Percentiles rank a stretch among this genome's conserved stretches.
These are phyloP conservation scores for Agrochola lychnidis DNA, from an alignment of 2,888 invertebrate species.

Conservation along the genomic window DNA sequence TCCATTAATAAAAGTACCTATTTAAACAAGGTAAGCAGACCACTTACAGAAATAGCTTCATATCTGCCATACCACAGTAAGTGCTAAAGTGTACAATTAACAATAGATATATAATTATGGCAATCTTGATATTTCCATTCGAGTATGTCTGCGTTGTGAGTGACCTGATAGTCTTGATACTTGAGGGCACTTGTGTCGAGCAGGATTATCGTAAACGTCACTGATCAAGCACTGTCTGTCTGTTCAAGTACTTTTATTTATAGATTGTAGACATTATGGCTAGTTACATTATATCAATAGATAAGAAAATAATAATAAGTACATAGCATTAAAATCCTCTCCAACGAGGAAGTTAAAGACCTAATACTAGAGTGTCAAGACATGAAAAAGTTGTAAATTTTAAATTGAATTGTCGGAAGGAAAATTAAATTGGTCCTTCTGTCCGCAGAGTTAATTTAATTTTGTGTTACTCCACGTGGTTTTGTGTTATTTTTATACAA, in stretches of 20 bases:
- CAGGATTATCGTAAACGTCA: slow-evolving; percentile 16
- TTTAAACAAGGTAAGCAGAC: slow-evolving; percentile 34
- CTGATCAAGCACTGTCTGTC: slow-evolving; percentile 24
- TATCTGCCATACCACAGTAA: slow-evolving; percentile 23
- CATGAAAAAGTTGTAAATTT: not conserved
- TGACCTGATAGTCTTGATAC: slow-evolving; percentile 40
- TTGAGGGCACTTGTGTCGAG: slow-evolving; percentile 35
- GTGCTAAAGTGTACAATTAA: slow-evolving; percentile 48
- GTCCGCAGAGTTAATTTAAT: slow-evolving; percentile 5
- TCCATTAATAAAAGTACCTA: slow-evolving; percentile 22
- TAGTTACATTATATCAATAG: not conserved
- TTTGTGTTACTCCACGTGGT: not conserved
- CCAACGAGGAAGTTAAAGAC: not conserved
- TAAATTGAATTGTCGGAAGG: not conserved
- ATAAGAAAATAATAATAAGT: not conserved
- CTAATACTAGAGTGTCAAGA: not conserved
- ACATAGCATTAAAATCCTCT: not conserved
- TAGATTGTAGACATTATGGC: slow-evolving; percentile 27
- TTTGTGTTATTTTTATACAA: slow-evolving; percentile 7
- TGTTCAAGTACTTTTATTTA: slow-evolving; percentile 22
- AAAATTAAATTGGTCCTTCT: slow-evolving; percentile 26
- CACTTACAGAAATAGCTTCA: slow-evolving; percentile 36
- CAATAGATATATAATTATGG: slow-evolving; percentile 42
- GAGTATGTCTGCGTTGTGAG: slow-evolving; percentile 53
- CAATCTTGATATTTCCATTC: slow-evolving; percentile 43